phyloP scores from a whole-genome alignment of 2,797 vertebrate genomes.

The Chaetophractus vellerosus region DNA sequence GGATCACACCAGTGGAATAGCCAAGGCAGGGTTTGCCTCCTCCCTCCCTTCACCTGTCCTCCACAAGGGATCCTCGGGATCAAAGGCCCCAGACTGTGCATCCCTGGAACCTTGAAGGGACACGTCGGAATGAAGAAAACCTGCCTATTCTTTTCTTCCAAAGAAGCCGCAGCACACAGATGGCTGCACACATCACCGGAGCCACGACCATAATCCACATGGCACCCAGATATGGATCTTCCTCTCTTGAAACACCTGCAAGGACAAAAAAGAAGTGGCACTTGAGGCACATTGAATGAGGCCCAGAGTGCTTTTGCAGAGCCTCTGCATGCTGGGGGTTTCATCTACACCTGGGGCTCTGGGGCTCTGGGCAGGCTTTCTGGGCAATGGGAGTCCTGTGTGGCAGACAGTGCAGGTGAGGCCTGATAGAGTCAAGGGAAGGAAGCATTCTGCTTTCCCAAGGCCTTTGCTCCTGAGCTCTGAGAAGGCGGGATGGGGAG shows the following conservation, averaged over 20 bases:
- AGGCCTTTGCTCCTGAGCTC: not conserved
- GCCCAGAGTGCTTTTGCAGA: not conserved
- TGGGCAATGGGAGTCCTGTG: not conserved
- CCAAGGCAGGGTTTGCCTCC: not conserved
- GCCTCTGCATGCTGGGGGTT: not conserved
- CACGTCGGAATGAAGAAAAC: slow-evolving; percentile 58
- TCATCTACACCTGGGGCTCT: not conserved
- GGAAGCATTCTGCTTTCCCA: not conserved
- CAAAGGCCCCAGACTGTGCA: not conserved
- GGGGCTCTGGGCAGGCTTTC: not conserved
- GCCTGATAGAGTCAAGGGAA: not conserved
- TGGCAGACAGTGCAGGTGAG: not conserved
- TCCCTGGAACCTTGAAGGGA: not conserved
- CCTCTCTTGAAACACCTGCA: slow-evolving; percentile 57
- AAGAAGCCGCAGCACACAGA: accelerated
- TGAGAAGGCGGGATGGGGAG: not conserved
- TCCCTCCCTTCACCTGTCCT: not conserved
- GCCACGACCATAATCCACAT: accelerated
- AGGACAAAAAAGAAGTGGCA: slow-evolving; percentile 37
- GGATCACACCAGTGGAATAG: not conserved
- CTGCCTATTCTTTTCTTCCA: slow-evolving; percentile 50
- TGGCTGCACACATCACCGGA: not conserved
- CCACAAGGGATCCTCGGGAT: not conserved
- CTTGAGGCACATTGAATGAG: not conserved
- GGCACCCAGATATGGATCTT: not conserved